Percentiles rank a stretch among this genome's conserved stretches.
Evolutionary conservation across 2,888 invertebrate species (phyloP).

Genomic region (Stenotaenia linearis): DNA sequence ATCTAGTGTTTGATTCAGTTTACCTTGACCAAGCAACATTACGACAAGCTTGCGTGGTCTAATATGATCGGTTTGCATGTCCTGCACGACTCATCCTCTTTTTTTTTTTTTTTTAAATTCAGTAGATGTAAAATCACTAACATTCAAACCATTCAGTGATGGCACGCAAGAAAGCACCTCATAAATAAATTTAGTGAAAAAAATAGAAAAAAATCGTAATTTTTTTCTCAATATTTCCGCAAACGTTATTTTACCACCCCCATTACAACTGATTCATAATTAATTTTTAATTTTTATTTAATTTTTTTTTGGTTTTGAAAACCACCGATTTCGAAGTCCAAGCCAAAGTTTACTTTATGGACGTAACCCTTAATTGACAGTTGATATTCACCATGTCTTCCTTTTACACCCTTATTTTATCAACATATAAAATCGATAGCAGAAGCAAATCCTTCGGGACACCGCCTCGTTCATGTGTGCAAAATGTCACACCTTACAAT

Average conservation of each 20-base stretch:
- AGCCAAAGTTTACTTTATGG: neutral
- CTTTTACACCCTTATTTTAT: conserved; percentile 2
- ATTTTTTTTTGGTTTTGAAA: neutral
- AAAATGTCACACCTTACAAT: conserved; percentile 24
- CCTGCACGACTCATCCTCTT: conserved; percentile 3
- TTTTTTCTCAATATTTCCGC: neutral
- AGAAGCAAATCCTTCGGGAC: conserved; percentile 26
- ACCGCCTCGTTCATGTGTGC: conserved; percentile 23
- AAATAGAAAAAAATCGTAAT: neutral
- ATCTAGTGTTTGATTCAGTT: conserved; percentile 18
- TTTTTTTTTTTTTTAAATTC: neutral
- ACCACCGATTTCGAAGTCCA: too few species aligned
- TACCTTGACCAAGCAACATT: conserved; percentile 20
- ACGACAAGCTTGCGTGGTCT: conserved; percentile 16
- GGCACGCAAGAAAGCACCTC: conserved; percentile 6
- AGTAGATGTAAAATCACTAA: neutral
- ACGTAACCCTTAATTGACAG: neutral
- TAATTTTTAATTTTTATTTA: too few species aligned
- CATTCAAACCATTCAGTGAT: neutral
- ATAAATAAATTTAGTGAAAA: neutral
- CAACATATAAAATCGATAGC: conserved; percentile 20
- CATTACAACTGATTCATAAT: too few species aligned
- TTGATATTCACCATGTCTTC: conserved; percentile 7
- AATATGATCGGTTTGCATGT: conserved; percentile 19
- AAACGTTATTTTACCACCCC: neutral